Conservation (phyloP, 2,113 vertebrate genomes). For the Pelobates fuscus region DNA sequence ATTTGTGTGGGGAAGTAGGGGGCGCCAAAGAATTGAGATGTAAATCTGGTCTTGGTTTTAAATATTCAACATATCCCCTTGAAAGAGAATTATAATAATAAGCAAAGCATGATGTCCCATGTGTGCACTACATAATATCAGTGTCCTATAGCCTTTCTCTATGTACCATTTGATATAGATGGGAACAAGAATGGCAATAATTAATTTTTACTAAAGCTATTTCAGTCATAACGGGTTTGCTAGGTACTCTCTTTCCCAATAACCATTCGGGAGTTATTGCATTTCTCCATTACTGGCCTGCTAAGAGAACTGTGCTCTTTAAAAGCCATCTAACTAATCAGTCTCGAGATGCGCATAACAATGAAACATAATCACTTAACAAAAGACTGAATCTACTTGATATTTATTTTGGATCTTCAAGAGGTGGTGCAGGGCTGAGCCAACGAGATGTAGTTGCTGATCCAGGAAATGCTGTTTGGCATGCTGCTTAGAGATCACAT, state of each 20-base stretch:
- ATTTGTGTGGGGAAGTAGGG: no score
- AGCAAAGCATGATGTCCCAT: no score
- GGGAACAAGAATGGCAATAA: no score
- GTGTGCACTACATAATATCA: no score
- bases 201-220: no score
- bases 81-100: no score
- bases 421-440: conserved; percentile 6
- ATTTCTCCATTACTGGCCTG: conserved; percentile 11
- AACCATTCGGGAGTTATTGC: not conserved
- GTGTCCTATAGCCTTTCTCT: no score
- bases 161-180: no score
- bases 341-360: conserved; percentile 17
- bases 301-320: conserved; percentile 6
- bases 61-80: no score
- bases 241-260: not conserved
- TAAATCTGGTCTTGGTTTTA: no score
- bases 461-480: conserved; percentile 35
- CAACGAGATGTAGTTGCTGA: conserved; percentile 12
- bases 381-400: conserved; percentile 38
- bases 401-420: conserved; percentile 36
- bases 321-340: conserved; percentile 34
- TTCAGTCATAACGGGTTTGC: no score
- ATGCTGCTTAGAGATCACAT: conserved; percentile 15
- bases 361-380: conserved; percentile 39
- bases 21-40: no score